Evolutionary conservation across 1,140 invertebrate species (phyloP), one percentile per base, ranked within the genome.

Genomic region (Acromyrmex echinatior): DNA sequence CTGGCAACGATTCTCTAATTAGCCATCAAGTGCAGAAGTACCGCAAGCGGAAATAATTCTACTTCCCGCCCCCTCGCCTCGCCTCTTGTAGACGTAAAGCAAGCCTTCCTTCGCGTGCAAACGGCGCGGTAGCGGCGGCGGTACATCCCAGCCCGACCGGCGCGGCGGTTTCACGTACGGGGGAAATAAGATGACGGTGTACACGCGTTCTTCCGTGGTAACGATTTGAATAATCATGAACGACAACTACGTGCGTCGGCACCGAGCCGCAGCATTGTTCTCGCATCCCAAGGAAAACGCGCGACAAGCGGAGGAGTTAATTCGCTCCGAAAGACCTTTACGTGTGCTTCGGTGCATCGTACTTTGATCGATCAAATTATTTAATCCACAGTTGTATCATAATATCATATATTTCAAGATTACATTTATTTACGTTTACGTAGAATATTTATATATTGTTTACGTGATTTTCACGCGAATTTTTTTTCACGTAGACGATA

Each of bases 1-100:
- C 86, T 66, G 79, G 85, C 87, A 92, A 90, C 92, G 90, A 93
- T 93, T 88, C 91, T 93, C 92, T 93, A 93, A 93, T 93, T 93
- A 93, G 91, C 91, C 87, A 80, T 90, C 87, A 90, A 90, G 89
- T 77, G 86, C 84, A 77, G 80, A 82, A 90, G 88, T 93, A 93
- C 92, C 93, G 93, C 91, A 93, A 93, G 89, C 92, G 93, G 93
- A 93, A 93, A 89, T 90, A 90, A 93, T 92, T 92, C 87, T 91
- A 74, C 80, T 49, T 31, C 18, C 63, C 16, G 9, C n/a, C 90
- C 56, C 74, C 78, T 35, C 53, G 51, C 53, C 88, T 49, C 70
- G 39, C 66, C 63, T 77, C 51, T 31, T 49, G 82, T 51, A 63
- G 39, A 87, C 53, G 74, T 28, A 63, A 86, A 60, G 86, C 70